phyloP scores from a whole-genome alignment of 2,888 invertebrate genomes.

The Aelia acuminata region DNA sequence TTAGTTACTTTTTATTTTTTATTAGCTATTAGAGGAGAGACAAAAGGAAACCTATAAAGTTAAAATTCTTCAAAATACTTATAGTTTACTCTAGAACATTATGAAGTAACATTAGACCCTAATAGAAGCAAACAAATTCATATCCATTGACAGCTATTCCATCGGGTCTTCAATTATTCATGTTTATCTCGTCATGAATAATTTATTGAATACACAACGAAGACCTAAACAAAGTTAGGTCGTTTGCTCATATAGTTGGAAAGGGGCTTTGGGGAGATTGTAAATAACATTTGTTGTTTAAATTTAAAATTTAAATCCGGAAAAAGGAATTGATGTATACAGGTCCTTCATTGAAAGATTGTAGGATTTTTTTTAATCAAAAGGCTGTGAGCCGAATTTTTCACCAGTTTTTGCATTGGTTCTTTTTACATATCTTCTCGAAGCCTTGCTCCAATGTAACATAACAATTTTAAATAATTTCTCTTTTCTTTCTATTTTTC shows the following conservation, averaged over 20 bases:
- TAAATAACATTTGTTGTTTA: slow-evolving; percentile 19
- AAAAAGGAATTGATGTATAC: not conserved
- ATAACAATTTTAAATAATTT: no score
- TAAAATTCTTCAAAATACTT: no score
- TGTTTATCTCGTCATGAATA: slow-evolving; percentile 15
- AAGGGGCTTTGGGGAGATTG: not conserved
- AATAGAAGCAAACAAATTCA: slow-evolving; percentile 9
- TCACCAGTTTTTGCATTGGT: not conserved
- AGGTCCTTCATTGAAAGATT: not conserved
- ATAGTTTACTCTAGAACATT: no score
- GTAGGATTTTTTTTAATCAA: not conserved
- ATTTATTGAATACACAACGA: slow-evolving; percentile 14
- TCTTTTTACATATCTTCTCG: no score
- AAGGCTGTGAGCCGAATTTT: not conserved
- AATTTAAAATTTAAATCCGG: not conserved
- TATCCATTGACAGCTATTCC: slow-evolving; percentile 23
- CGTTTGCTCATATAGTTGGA: slow-evolving; percentile 7
- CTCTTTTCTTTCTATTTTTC: no score
- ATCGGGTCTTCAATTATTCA: slow-evolving; percentile 18
- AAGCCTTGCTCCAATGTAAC: no score
- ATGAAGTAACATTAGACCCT: not conserved
- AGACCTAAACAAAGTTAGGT: slow-evolving; percentile 15
- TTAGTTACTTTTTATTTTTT: no score
- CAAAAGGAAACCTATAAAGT: no score
- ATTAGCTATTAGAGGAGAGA: no score